Conservation (phyloP, 2,888 invertebrate genomes). For the Gerris lacustris region DNA sequence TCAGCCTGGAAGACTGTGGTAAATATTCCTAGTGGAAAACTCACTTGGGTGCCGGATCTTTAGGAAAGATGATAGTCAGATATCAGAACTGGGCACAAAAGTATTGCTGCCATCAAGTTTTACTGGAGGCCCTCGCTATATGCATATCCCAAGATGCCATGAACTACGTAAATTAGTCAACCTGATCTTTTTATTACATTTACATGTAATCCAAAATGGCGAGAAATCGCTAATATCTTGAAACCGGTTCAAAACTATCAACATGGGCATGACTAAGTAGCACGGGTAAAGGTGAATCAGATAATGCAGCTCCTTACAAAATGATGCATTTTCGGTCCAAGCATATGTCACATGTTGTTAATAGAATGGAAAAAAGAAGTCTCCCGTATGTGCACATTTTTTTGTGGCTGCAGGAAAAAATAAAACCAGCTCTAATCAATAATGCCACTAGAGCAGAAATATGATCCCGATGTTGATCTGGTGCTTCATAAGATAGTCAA, state of each 20-base stretch:
- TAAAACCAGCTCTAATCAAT: too few species aligned
- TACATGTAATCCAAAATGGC: conserved; percentile 35
- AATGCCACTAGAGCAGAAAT: too few species aligned
- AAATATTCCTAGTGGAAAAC: too few species aligned
- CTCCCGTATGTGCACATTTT: conserved; percentile 31
- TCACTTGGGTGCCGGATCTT: too few species aligned
- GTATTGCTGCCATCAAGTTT: conserved; percentile 30
- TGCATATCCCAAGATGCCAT: conserved; percentile 36
- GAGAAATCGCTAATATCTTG: conserved; percentile 31
- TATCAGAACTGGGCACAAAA: too few species aligned
- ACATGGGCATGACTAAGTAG: conserved; percentile 31
- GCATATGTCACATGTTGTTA: conserved; percentile 28
- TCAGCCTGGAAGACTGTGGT: too few species aligned
- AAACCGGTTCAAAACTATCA: conserved; percentile 25
- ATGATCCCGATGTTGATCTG: too few species aligned
- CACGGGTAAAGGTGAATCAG: conserved; percentile 27
- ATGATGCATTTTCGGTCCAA: conserved; percentile 29
- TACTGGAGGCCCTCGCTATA: conserved; percentile 35
- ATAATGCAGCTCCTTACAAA: conserved; percentile 26
- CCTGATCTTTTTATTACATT: conserved; percentile 36
- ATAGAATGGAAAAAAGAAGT: conserved; percentile 32
- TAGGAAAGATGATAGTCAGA: conserved; percentile 18
- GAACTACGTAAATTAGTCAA: conserved; percentile 35
- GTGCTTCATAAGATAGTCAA: too few species aligned
- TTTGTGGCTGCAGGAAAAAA: too few species aligned